A percentile compares a stretch with the other conserved stretches of the same genome.
These are phyloP conservation scores for Periphyllus acericola DNA, from an alignment of 2,888 invertebrate genomes.

Conservation along the genomic window DNA sequence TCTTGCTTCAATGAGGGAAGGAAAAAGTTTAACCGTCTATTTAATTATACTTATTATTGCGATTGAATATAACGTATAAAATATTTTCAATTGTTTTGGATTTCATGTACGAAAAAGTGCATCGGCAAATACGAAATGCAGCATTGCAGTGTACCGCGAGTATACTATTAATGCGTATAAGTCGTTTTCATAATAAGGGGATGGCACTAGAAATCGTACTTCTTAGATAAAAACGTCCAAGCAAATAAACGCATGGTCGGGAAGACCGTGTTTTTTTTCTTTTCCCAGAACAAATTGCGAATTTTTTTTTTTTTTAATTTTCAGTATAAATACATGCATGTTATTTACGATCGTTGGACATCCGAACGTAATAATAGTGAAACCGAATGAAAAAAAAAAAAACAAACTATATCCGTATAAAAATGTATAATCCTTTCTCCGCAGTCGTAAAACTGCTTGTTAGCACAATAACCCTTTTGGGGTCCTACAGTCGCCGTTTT, in stretches of 20 bases:
- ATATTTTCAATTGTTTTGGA: too few relatives aligned
- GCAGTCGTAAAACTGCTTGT: slow-evolving; percentile 59
- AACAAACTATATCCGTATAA: slow-evolving; percentile 49
- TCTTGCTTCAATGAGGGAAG: too few relatives aligned
- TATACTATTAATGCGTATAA: background rate
- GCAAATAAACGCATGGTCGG: background rate
- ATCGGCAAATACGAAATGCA: background rate
- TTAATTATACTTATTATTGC: too few relatives aligned
- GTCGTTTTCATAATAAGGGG: background rate
- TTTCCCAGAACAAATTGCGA: slow-evolving; percentile 24
- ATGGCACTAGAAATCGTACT: too few relatives aligned
- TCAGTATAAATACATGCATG: background rate
- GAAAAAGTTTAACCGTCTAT: too few relatives aligned
- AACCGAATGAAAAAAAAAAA: slow-evolving; percentile 33
- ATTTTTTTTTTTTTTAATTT: slow-evolving; percentile 38
- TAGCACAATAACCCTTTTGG: slow-evolving; percentile 59
- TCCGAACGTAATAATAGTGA: slow-evolving; percentile 44
- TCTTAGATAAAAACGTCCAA: slow-evolving; percentile 12
- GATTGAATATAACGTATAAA: too few relatives aligned
- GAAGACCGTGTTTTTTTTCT: background rate
- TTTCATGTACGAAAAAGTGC: too few relatives aligned
- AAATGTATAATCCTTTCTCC: slow-evolving; percentile 55
- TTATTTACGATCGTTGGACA: slow-evolving; percentile 53
- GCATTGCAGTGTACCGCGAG: background rate
- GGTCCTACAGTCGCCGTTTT: slow-evolving; percentile 29